Conservation (phyloP, 2,888 invertebrate genomes). For the Cremastinae sp. region DNA sequence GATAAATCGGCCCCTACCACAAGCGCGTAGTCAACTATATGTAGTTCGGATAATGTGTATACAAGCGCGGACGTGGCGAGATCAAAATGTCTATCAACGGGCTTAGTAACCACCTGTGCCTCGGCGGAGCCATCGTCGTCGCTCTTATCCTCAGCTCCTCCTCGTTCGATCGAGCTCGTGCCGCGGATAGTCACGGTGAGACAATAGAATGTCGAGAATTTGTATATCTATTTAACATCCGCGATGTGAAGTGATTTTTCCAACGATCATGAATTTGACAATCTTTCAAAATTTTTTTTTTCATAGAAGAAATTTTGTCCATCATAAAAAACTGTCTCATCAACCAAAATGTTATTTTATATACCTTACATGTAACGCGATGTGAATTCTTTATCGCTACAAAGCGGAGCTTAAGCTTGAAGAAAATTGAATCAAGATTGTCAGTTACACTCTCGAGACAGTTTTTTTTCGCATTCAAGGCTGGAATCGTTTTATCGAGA, state of each 20-base stretch:
- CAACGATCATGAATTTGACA: too few species aligned
- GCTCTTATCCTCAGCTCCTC: slow-evolving; percentile 57
- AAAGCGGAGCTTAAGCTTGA: too few species aligned
- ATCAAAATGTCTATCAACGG: slow-evolving; percentile 66
- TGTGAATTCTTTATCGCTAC: too few species aligned
- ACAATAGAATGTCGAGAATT: slow-evolving; percentile 34
- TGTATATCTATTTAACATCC: background rate
- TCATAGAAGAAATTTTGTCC: too few species aligned
- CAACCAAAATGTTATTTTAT: too few species aligned
- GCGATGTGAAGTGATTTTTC: too few species aligned
- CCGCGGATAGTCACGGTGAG: slow-evolving; percentile 57
- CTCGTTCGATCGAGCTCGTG: slow-evolving; percentile 44
- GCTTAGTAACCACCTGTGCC: slow-evolving; percentile 65
- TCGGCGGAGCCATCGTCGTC: slow-evolving; percentile 54
- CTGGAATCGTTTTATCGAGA: slow-evolving; percentile 16
- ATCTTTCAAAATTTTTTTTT: too few species aligned
- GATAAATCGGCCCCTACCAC: slow-evolving; percentile 60
- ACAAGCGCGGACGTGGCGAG: slow-evolving; percentile 61
- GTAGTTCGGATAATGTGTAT: slow-evolving; percentile 63
- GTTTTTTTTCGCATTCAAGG: background rate
- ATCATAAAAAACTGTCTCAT: too few species aligned
- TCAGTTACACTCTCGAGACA: background rate
- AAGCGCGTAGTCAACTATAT: slow-evolving; percentile 59
- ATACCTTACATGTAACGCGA: too few species aligned
- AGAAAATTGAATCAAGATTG: too few species aligned